Base-by-base conservation (phyloP, 2,797 vertebrate genomes). In the Epinephelus coioides region DNA sequence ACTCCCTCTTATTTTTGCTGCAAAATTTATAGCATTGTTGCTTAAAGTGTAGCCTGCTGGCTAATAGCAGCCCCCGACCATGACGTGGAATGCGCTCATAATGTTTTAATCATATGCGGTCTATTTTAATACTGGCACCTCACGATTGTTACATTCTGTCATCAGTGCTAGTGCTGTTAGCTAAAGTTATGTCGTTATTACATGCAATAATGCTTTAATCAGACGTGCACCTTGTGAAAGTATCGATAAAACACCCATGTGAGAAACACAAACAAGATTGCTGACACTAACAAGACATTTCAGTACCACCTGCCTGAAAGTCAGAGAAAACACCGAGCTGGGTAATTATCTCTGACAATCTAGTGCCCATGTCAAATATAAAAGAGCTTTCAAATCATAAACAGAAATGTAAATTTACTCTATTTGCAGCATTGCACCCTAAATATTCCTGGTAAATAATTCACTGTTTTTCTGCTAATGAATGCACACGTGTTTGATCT, bases 401-500 rank as follows among this genome's bases (percentile, higher is more conserved):
- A 68, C 19, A 66, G 56, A 62, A 60, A 72, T 67, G 2, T 64
- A 53, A 23, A 30, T 67, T 1, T 56, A 65, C 25, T 55, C 27
- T 34, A 38, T 47, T 60, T 76, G 60, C 54, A n/a, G 7, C n/a
- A 38, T 51, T 44, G 27, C 4, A 57, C 6, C 46, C 34, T 61
- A 23, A 63, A 60, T 50, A 27, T n/a, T 69, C 23, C 44, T 17
- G 6, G 8, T 34, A 50, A 69, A 76, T 51, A 63, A 60, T 55
- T 15, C 0, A 61, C 21, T 56, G 18, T 63, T 69, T 57, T 69
- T 57, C 40, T 21, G 9, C 53, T 25, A 9, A 47, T 34, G 2
- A 65, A 73, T 62, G 23, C 25, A 69, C 13, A 49, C 2, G 3
- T 77, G 5, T 77, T 82, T 79, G 30, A 68, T 50, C 38, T 51